Percentiles rank a stretch among this genome's conserved stretches.
These are phyloP conservation scores for Lycodopsis pacificus DNA, from an alignment of 2,797 vertebrate genomes.

Conservation along the genomic window DNA sequence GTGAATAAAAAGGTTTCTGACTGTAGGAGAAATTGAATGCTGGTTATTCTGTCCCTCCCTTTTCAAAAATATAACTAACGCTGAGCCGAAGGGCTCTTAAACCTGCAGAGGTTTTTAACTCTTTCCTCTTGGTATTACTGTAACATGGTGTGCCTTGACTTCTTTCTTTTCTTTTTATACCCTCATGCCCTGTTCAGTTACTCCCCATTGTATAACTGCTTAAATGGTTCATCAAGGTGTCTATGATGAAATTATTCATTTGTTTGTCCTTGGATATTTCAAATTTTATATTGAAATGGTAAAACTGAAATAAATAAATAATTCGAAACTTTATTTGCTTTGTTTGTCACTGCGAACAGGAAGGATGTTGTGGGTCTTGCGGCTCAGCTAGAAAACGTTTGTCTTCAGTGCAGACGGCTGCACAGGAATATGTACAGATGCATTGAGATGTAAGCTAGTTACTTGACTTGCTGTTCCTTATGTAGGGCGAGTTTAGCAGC, in stretches of 20 bases:
- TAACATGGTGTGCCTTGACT: conserved; percentile 78
- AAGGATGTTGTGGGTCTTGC: not conserved
- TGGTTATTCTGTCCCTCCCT: conserved; percentile 82
- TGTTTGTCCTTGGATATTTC: conserved; percentile 70
- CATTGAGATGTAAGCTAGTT: not conserved
- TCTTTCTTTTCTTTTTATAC: conserved; percentile 56
- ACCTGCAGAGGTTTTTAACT: conserved; percentile 42
- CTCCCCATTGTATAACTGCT: conserved; percentile 44
- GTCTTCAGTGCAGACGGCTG: not conserved
- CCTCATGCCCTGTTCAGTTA: conserved; percentile 64
- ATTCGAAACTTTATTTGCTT: conserved; percentile 49
- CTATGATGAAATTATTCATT: conserved; percentile 41
- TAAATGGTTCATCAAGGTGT: conserved; percentile 26
- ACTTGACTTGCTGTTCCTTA: not conserved
- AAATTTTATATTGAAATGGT: conserved; percentile 81
- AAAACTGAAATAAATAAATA: conserved; percentile 85
- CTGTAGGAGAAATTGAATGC: conserved; percentile 81
- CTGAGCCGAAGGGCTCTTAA: conserved; percentile 66
- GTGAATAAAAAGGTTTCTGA: conserved; percentile 55
- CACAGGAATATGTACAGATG: not conserved
- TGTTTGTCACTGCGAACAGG: not conserved
- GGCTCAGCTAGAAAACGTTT: not conserved
- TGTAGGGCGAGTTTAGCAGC: conserved; percentile 8
- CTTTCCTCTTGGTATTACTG: conserved; percentile 60
- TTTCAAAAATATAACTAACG: conserved; percentile 31